A percentile compares a stretch with the other conserved stretches of the same genome.
Conservation (phyloP, 1,140 invertebrate genomes). For the Popillia japonica region DNA sequence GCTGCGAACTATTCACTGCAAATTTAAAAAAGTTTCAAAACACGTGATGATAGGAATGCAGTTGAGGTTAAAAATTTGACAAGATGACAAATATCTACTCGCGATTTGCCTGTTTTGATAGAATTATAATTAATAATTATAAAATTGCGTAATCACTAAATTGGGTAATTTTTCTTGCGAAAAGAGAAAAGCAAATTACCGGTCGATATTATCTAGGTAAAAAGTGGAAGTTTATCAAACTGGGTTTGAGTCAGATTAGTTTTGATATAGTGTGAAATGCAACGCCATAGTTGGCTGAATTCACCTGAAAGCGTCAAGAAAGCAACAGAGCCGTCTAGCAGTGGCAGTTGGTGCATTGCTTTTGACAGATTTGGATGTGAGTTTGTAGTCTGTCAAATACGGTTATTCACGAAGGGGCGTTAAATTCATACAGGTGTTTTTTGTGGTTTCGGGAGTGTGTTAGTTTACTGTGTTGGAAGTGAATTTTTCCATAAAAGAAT, state of each 20-base stretch:
- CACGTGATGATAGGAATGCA: slow-evolving; percentile 32
- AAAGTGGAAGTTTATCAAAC: no score
- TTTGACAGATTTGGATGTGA: slow-evolving; percentile 23
- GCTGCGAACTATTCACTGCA: slow-evolving; percentile 22
- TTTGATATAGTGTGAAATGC: no score
- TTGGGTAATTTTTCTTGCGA: background rate
- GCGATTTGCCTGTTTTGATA: no score
- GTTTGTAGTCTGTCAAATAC: slow-evolving; percentile 1
- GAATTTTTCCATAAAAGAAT: slow-evolving; percentile 6
- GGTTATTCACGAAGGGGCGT: slow-evolving; percentile 38
- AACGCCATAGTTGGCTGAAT: no score
- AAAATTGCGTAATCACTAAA: no score
- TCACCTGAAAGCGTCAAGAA: no score
- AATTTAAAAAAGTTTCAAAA: slow-evolving; percentile 13
- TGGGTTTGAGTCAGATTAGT: no score
- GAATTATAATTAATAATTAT: no score
- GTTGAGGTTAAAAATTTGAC: slow-evolving; percentile 38
- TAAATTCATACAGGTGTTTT: slow-evolving; percentile 39
- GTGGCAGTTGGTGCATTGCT: slow-evolving; percentile 4
- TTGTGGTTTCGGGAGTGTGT: slow-evolving; percentile 14
- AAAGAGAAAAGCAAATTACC: background rate
- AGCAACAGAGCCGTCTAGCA: background rate
- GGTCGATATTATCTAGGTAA: no score
- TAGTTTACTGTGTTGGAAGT: slow-evolving; percentile 31
- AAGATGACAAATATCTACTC: background rate